A percentile compares a stretch with the other conserved stretches of the same genome.
These are phyloP conservation scores for Isurus oxyrinchus DNA, from an alignment of 2,113 vertebrate genomes.

Conservation along the genomic window DNA sequence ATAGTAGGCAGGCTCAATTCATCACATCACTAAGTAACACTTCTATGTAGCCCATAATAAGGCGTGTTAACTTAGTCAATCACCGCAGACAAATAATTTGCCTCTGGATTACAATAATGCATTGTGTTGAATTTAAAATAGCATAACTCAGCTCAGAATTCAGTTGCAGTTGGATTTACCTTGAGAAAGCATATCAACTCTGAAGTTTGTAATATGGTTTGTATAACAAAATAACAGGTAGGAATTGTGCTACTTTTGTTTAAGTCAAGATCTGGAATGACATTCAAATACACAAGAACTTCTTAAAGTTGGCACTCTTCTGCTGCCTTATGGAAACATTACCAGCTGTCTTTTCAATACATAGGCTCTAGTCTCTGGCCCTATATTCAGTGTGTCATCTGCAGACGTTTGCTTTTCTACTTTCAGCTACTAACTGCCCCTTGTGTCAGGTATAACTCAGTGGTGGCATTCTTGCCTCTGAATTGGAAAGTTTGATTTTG, in stretches of 20 bases:
- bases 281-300: neutral
- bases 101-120: neutral
- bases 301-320: neutral
- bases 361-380: neutral
- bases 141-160: neutral
- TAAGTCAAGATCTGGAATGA: neutral
- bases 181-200: neutral
- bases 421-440: no score
- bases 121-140: neutral
- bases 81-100: neutral
- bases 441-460: neutral
- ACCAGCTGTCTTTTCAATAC: neutral
- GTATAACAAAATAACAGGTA: neutral
- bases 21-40: neutral
- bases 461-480: neutral
- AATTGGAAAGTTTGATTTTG: neutral
- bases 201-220: neutral
- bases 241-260: neutral
- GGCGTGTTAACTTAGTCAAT: neutral
- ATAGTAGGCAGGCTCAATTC: neutral
- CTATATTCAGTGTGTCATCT: no score
- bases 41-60: neutral
- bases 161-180: neutral
- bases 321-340: neutral
- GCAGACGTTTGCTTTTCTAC: no score